phyloP scores from a whole-genome alignment of 2,888 invertebrate genomes.

The Plebejus melissa region DNA sequence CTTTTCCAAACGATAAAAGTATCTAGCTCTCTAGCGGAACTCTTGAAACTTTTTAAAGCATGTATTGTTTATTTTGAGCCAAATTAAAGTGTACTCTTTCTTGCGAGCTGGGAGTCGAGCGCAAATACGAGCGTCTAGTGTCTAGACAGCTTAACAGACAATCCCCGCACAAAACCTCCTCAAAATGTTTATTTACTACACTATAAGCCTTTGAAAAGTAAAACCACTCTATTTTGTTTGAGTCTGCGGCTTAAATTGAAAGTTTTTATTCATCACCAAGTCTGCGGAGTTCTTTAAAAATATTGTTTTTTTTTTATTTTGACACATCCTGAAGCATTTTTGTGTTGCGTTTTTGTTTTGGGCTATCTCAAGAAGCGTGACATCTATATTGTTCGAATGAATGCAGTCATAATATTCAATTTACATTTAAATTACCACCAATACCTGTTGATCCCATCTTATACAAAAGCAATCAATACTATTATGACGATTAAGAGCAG shows the following conservation, averaged over 20 bases:
- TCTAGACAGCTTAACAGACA: conserved; percentile 27
- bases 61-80: conserved; percentile 17
- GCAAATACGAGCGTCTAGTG: conserved; percentile 24
- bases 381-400: background rate
- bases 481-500: conserved; percentile 5
- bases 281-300: background rate
- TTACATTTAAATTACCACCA: background rate
- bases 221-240: conserved; percentile 24
- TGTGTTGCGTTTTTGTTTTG: background rate
- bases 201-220: conserved; percentile 25
- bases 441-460: background rate
- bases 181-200: conserved; percentile 27
- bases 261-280: background rate
- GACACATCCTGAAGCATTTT: background rate
- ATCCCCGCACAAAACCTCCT: conserved; percentile 23
- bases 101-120: background rate
- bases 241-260: conserved; percentile 11
- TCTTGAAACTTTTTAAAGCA: conserved; percentile 11
- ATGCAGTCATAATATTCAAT: background rate
- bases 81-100: conserved; percentile 22
- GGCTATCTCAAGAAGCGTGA: background rate
- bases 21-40: background rate
- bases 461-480: conserved; percentile 7
- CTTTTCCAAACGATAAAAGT: background rate
- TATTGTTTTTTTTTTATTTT: background rate